These are phyloP conservation scores for Phalacrocorax carbo DNA, from an alignment of 2,113 vertebrate species.

Conservation along the genomic window DNA sequence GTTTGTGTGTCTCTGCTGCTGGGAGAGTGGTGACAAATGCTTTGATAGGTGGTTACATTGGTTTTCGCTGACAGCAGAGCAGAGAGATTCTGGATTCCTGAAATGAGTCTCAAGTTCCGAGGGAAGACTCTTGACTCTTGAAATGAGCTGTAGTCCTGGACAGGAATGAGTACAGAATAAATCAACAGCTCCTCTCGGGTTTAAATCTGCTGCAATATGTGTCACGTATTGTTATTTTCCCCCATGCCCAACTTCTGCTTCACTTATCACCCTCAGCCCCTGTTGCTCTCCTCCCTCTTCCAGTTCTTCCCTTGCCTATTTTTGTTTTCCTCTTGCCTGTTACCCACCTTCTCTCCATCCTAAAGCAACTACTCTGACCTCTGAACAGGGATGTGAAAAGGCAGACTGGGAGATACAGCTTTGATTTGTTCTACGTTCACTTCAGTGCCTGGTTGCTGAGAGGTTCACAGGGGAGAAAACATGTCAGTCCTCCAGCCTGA, in stretches of 20 bases:
- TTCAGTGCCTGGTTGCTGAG: background rate
- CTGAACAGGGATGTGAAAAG: background rate
- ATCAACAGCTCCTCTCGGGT: background rate
- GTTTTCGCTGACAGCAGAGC: background rate
- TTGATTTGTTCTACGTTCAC: background rate
- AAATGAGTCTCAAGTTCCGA: conserved; percentile 10
- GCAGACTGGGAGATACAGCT: background rate
- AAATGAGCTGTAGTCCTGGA: conserved; percentile 14
- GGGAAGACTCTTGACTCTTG: conserved; percentile 3
- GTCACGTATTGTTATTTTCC: background rate
- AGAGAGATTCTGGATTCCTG: conserved; percentile 13
- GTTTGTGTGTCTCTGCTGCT: background rate
- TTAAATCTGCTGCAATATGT: background rate
- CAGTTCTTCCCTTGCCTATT: background rate
- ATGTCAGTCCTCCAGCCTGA: background rate
- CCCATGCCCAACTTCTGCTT: background rate
- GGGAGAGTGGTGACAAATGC: background rate
- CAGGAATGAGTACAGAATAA: background rate
- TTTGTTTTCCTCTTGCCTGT: background rate
- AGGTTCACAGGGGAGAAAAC: background rate
- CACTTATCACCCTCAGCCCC: background rate
- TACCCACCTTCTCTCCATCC: background rate
- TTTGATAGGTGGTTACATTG: background rate
- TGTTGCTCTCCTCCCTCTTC: background rate
- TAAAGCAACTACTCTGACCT: background rate